Base-by-base conservation (phyloP, 1,140 invertebrate genomes). In the Oreohelix idahoensis region DNA sequence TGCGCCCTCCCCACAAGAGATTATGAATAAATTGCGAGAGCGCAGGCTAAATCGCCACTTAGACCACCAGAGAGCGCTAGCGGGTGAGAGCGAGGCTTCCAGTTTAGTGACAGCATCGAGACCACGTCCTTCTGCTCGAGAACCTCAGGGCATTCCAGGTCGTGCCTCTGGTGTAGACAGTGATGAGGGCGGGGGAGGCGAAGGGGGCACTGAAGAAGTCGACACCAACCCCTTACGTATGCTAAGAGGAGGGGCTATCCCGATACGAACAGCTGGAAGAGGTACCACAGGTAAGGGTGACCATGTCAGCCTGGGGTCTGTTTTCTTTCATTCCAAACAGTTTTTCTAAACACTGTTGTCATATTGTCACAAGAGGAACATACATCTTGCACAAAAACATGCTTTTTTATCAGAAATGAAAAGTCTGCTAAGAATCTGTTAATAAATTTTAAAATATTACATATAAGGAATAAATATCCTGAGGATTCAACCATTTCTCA, bases 201-300 rank as follows among this genome's bases (percentile, higher is more conserved):
- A 71, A 5, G 58, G 63, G 17, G 81, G 77, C 23, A 79, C 84
- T 66, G 90, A 91, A 11, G 89, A 91, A 38, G 92, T 93, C 23
- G 94, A 94, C 81, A 92, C 93, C 35, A 96, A 96, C 92, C 96
- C 96, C 2, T 92, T 97, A 77, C 91, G 95, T 75, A 95, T 96
- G 94, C 92, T 97, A 38, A 93, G 96, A 53, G 89, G 90, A 69
- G 89, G 89, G 38, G 89, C 89, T 70, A 90, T 91, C 42, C 89
- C 87, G 5, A 85, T 89, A 26, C 87, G 90, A 2, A 86, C 87
- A 58, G 88, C 89, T 42, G 86, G 89, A 32, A 80, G 89, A 66
- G 89, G 86, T 58, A 87, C 89, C 81, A 86, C 87, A 89, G 89
- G 89, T 90, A 89, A 84, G 84, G 84, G 15, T 45, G n/a, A n/a